phyloP scores from a whole-genome alignment of 2,113 vertebrate genomes.

The Coregonus clupeaformis region DNA sequence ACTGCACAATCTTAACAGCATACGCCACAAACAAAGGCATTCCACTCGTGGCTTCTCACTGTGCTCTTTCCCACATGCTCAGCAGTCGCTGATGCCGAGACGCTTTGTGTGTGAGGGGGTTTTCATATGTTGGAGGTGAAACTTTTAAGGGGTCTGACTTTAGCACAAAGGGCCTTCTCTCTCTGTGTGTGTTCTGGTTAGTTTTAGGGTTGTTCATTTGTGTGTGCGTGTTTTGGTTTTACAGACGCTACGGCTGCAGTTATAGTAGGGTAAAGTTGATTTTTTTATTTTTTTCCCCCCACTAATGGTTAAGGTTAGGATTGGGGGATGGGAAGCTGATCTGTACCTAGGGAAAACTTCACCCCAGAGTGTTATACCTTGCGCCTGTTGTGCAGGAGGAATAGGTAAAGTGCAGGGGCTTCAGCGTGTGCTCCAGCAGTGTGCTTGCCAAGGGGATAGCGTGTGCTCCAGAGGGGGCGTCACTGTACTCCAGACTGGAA shows the following conservation, averaged over 20 bases:
- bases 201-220: no score
- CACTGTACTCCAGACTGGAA: slow-evolving; percentile 91
- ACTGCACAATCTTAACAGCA: slow-evolving; percentile 57
- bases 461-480: slow-evolving; percentile 71
- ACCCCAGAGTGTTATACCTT: slow-evolving; percentile 73
- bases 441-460: slow-evolving; percentile 88
- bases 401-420: slow-evolving; percentile 98
- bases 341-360: background rate
- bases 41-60: slow-evolving; percentile 4
- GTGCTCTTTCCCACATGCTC: slow-evolving; percentile 8
- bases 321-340: no score
- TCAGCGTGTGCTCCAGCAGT: slow-evolving; percentile 94
- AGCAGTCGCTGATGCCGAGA: slow-evolving; percentile 1
- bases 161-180: no score
- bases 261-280: no score
- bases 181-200: no score
- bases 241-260: no score
- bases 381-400: slow-evolving; percentile 89
- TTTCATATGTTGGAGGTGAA: background rate
- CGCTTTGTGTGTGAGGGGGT: background rate
- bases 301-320: no score
- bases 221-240: no score
- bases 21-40: slow-evolving; percentile 42
- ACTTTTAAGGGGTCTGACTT: background rate
- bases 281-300: no score